A percentile compares a stretch with the other conserved stretches of the same genome.
phyloP scores from a whole-genome alignment of 2,888 invertebrate genomes.

The Bhutanitis thaidina region DNA sequence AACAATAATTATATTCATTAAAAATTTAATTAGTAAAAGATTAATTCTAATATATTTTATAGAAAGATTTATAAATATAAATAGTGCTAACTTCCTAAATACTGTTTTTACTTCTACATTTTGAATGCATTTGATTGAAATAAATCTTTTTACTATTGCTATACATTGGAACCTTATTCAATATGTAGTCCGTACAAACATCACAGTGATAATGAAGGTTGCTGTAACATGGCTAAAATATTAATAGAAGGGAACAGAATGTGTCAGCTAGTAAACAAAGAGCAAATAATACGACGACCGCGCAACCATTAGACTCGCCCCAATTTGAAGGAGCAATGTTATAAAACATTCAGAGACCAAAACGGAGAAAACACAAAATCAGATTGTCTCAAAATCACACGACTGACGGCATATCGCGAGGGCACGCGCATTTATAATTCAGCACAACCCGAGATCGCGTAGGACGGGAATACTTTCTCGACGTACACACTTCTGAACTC shows the following conservation, averaged over 20 bases:
- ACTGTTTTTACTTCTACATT: too few species aligned
- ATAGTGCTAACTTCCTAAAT: too few species aligned
- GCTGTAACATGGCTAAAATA: slow-evolving; percentile 1
- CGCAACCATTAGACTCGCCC: slow-evolving; percentile 63
- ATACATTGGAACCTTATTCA: background rate
- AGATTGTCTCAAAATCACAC: slow-evolving; percentile 79
- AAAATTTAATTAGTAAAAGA: too few species aligned
- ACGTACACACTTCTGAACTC: slow-evolving; percentile 22
- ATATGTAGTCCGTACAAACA: background rate
- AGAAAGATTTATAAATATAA: too few species aligned
- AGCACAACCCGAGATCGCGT: slow-evolving; percentile 39
- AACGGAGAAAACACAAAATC: slow-evolving; percentile 74
- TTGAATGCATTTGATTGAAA: too few species aligned
- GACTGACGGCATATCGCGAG: slow-evolving; percentile 58
- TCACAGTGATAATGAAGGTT: background rate
- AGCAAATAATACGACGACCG: slow-evolving; percentile 41
- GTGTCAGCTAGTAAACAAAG: slow-evolving; percentile 25
- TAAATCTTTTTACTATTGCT: background rate
- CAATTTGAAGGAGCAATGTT: slow-evolving; percentile 52
- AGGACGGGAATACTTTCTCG: slow-evolving; percentile 47
- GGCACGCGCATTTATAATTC: slow-evolving; percentile 71
- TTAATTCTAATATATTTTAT: too few species aligned
- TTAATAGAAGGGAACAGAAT: slow-evolving; percentile 2
- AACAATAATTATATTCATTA: too few species aligned
- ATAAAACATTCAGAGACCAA: slow-evolving; percentile 74